Conservation (phyloP, 2,888 invertebrate species). For the Cremastobaeus sp. region DNA sequence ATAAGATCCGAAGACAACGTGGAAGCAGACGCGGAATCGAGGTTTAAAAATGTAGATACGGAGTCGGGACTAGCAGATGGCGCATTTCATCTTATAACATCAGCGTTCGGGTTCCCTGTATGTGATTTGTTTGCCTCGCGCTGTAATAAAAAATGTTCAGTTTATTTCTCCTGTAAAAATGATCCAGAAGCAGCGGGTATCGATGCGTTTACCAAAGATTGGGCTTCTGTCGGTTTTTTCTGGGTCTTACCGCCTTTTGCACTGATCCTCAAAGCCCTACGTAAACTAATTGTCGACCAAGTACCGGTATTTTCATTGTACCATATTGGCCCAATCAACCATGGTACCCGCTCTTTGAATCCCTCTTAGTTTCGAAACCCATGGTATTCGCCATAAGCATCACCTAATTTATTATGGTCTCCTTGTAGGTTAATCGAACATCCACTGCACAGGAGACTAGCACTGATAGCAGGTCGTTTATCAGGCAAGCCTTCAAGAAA, state of each 20-base stretch:
- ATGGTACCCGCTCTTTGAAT: constrained; percentile 29
- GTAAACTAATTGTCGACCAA: constrained; percentile 48
- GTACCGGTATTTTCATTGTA: constrained; percentile 25
- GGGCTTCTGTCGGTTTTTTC: constrained; percentile 38
- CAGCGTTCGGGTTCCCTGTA: background rate
- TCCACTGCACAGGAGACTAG: constrained; percentile 7
- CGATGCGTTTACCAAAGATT: constrained; percentile 52
- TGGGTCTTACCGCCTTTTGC: too few relatives aligned
- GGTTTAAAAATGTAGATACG: constrained; percentile 46
- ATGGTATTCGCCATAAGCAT: constrained; percentile 2
- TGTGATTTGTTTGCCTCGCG: constrained; percentile 20
- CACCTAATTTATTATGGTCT: constrained; percentile 23
- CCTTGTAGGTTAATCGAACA: constrained; percentile 27
- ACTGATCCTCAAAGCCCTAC: constrained; percentile 47
- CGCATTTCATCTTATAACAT: background rate
- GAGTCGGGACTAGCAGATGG: constrained; percentile 42
- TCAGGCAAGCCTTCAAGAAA: constrained; percentile 16
- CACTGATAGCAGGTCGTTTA: constrained; percentile 21
- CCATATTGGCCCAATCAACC: constrained; percentile 46
- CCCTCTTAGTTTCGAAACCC: background rate
- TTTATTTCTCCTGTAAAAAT: constrained; percentile 40
- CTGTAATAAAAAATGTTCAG: constrained; percentile 24
- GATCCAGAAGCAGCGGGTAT: constrained; percentile 41
- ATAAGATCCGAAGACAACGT: constrained; percentile 22
- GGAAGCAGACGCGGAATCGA: constrained; percentile 59